Percentiles rank a stretch among this genome's conserved stretches.
Evolutionary conservation across 2,888 invertebrate species (phyloP).

Genomic region (Seira ritae): DNA sequence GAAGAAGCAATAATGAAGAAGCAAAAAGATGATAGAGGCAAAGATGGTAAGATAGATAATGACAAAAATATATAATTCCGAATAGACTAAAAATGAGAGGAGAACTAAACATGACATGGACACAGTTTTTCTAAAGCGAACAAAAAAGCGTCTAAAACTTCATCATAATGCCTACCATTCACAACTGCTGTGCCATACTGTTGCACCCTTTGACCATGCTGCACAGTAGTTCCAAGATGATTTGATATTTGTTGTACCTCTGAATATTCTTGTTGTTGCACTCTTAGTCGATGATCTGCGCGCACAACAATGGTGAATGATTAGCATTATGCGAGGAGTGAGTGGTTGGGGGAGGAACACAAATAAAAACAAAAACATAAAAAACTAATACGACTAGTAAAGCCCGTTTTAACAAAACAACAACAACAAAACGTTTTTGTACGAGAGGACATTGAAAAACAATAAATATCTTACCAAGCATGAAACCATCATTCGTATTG

Average conservation of each 20-base stretch:
- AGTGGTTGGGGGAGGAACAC: constrained; percentile 33
- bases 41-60: not conserved
- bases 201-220: constrained; percentile 63
- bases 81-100: not conserved
- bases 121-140: constrained; percentile 19
- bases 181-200: constrained; percentile 64
- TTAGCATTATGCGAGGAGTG: constrained; percentile 66
- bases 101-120: constrained; percentile 7
- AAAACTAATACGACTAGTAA: constrained; percentile 48
- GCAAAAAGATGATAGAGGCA: not conserved
- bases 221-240: constrained; percentile 62
- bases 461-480: constrained; percentile 67
- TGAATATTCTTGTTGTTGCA: constrained; percentile 64
- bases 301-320: constrained; percentile 66
- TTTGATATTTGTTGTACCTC: constrained; percentile 64
- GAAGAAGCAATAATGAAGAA: not conserved
- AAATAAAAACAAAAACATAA: constrained; percentile 37
- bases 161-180: constrained; percentile 65
- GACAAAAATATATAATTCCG: not conserved
- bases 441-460: constrained; percentile 62
- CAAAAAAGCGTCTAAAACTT: constrained; percentile 56
- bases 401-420: constrained; percentile 60
- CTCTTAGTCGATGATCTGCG: constrained; percentile 66
- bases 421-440: constrained; percentile 28
- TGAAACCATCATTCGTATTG: constrained; percentile 67